Conservation (phyloP, 2,888 invertebrate species). For the Zootermopsis nevadensis region DNA sequence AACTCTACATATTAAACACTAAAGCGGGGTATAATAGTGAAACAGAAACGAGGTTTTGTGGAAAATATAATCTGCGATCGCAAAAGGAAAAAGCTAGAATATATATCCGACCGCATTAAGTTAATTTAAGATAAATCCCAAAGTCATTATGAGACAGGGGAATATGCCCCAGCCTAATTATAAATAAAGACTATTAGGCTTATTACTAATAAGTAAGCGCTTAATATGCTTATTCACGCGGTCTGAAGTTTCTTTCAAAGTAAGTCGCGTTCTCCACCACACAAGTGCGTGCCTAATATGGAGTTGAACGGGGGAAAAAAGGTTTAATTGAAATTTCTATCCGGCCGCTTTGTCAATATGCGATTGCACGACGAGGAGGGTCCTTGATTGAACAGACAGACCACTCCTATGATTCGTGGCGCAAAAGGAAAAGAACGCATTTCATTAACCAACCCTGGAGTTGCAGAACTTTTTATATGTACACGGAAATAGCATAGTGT, state of each 20-base stretch:
- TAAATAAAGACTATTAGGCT: too few species aligned
- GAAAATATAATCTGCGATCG: too few species aligned
- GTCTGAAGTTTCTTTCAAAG: not conserved
- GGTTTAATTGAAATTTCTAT: conserved; percentile 48
- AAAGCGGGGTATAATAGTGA: too few species aligned
- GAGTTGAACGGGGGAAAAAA: conserved; percentile 6
- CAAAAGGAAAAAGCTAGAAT: too few species aligned
- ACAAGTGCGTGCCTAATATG: conserved; percentile 5
- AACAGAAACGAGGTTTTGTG: too few species aligned
- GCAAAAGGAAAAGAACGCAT: not conserved
- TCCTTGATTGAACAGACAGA: conserved; percentile 38
- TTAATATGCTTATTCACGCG: conserved; percentile 8
- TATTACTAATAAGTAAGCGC: not conserved
- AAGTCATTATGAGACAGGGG: too few species aligned
- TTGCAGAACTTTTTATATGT: not conserved
- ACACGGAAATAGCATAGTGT: not conserved
- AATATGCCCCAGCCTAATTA: too few species aligned
- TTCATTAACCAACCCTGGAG: conserved; percentile 3
- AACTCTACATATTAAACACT: too few species aligned
- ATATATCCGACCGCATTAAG: too few species aligned
- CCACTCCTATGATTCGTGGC: conserved; percentile 30
- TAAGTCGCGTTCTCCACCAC: not conserved
- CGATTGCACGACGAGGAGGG: not conserved
- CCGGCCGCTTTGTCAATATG: conserved; percentile 37
- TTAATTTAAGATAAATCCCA: too few species aligned